A percentile compares a stretch with the other conserved stretches of the same genome.
phyloP scores from a whole-genome alignment of 2,113 vertebrate species.

The Corapipo altera region DNA sequence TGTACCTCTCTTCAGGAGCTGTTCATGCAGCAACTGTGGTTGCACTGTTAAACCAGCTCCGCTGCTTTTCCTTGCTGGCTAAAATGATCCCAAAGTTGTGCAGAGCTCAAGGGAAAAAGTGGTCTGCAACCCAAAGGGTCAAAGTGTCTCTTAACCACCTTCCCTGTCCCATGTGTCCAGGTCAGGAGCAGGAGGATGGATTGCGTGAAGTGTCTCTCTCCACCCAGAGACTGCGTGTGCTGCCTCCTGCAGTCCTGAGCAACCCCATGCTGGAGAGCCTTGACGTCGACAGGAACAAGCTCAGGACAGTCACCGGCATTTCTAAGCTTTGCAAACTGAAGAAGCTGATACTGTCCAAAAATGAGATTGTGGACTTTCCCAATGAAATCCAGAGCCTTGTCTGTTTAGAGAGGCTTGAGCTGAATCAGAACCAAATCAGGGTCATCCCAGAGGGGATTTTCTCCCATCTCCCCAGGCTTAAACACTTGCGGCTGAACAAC shows the following conservation, averaged over 20 bases:
- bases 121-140: neutral
- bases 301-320: slow-evolving; percentile 46
- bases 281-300: slow-evolving; percentile 59
- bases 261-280: slow-evolving; percentile 2
- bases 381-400: slow-evolving; percentile 56
- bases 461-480: slow-evolving; percentile 51
- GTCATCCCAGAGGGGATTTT: slow-evolving; percentile 57
- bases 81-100: neutral
- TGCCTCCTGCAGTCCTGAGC: neutral
- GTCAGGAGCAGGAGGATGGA: neutral
- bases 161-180: neutral
- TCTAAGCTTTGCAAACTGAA: slow-evolving; percentile 55
- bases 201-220: neutral
- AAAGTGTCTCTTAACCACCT: neutral
- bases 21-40: neutral
- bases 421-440: slow-evolving; percentile 75
- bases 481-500: slow-evolving; percentile 71
- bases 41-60: neutral
- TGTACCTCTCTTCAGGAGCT: neutral
- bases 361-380: slow-evolving; percentile 68
- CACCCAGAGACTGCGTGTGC: slow-evolving; percentile 18
- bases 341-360: slow-evolving; percentile 70
- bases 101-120: neutral
- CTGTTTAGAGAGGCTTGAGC: slow-evolving; percentile 66
- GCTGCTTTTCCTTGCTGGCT: neutral